These are phyloP conservation scores for Zeus faber DNA, from an alignment of 2,113 vertebrate genomes.

Conservation along the genomic window DNA sequence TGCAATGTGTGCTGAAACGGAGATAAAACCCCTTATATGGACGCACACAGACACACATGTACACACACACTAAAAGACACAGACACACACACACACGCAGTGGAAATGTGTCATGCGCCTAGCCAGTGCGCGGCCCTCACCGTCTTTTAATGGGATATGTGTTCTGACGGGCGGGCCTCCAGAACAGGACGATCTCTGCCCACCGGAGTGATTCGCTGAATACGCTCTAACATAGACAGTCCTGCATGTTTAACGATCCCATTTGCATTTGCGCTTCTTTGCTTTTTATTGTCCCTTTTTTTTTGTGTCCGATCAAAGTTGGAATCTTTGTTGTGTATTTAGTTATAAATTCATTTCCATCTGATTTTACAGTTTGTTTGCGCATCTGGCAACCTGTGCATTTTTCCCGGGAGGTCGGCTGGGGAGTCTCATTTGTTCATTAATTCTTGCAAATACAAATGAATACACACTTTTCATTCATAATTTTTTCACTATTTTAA, in stretches of 20 bases:
- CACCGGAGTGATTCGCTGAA: conserved; percentile 33
- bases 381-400: too few relatives aligned
- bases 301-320: too few relatives aligned
- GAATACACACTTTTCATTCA: too few relatives aligned
- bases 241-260: conserved; percentile 42
- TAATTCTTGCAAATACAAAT: too few relatives aligned
- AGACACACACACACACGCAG: conserved; percentile 5
- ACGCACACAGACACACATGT: conserved; percentile 6
- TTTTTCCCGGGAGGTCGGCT: too few relatives aligned
- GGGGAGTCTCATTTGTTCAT: too few relatives aligned
- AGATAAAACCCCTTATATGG: conserved; percentile 50
- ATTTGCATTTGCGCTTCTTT: conserved; percentile 15
- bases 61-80: too few relatives aligned
- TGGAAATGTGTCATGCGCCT: conserved; percentile 33
- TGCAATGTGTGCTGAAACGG: conserved; percentile 46
- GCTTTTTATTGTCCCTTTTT: too few relatives aligned
- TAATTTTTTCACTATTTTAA: too few relatives aligned
- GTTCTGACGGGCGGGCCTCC: conserved; percentile 59
- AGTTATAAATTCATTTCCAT: not conserved
- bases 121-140: conserved; percentile 40
- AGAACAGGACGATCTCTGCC: conserved; percentile 49
- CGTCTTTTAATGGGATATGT: conserved; percentile 62
- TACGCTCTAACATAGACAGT: conserved; percentile 21
- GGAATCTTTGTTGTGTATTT: too few relatives aligned
- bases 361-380: conserved; percentile 17